These are phyloP conservation scores for Tetraodon nigroviridis DNA, from an alignment of 2,113 vertebrate species.

Conservation along the genomic window DNA sequence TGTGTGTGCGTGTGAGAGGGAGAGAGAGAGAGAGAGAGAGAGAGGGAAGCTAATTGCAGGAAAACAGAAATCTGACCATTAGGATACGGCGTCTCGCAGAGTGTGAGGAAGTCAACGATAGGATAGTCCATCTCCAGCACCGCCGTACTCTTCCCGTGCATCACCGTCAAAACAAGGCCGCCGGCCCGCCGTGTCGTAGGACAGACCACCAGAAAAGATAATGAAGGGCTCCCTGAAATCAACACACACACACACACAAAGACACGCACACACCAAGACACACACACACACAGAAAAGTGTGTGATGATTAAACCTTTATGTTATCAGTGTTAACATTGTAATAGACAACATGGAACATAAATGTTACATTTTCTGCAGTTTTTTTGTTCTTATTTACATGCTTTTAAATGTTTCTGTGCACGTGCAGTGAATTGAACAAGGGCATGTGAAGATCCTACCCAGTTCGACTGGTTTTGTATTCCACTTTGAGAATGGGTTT, in stretches of 20 bases:
- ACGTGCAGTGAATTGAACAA: not conserved
- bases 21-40: not conserved
- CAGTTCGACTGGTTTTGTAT: slow-evolving; percentile 93
- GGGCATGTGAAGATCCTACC: slow-evolving; percentile 72
- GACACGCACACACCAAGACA: no score
- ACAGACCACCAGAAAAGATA: slow-evolving; percentile 95
- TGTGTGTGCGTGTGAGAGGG: not conserved
- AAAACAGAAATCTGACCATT: slow-evolving; percentile 75
- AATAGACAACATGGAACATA: not conserved
- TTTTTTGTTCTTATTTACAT: no score
- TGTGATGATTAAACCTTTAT: no score
- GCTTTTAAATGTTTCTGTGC: no score
- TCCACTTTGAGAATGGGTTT: slow-evolving; percentile 99
- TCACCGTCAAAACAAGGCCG: slow-evolving; percentile 97
- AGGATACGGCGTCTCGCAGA: slow-evolving; percentile 97
- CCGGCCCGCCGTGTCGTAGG: slow-evolving; percentile 95
- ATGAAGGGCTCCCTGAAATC: slow-evolving; percentile 90
- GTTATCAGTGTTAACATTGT: no score
- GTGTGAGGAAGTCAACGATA: slow-evolving; percentile 97
- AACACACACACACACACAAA: slow-evolving; percentile 8
- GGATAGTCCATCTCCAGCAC: slow-evolving; percentile 99
- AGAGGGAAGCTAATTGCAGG: not conserved
- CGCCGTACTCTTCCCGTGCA: slow-evolving; percentile 97
- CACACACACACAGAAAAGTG: no score
- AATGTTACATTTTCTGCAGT: not conserved